Conservation (phyloP, 2,797 vertebrate genomes). For the Molothrus aeneus region DNA sequence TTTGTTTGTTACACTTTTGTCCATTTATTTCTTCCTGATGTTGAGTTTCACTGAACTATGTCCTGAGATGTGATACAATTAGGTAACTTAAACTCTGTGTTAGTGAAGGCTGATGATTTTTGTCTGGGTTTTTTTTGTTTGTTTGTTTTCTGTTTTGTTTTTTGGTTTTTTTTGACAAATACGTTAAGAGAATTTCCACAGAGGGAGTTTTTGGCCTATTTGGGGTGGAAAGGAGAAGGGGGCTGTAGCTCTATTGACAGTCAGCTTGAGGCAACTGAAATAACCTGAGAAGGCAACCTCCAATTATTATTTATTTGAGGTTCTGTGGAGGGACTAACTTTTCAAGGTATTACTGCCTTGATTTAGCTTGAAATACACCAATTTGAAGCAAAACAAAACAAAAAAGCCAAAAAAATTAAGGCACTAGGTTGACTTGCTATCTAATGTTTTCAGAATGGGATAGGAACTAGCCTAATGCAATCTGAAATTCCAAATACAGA, state of each 20-base stretch:
- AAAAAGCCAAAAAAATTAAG: not conserved
- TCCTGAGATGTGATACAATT: not conserved
- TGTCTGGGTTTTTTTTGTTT: no score
- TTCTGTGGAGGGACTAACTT: not conserved
- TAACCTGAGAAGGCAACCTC: not conserved
- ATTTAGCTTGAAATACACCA: not conserved
- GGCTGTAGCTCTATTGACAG: not conserved
- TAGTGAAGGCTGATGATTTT: not conserved
- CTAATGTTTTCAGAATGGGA: not conserved
- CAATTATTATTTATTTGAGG: not conserved
- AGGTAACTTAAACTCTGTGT: not conserved
- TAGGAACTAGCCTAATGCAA: not conserved
- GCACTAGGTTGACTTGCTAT: not conserved
- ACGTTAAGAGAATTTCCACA: not conserved
- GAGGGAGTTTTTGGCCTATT: not conserved
- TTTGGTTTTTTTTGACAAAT: not conserved
- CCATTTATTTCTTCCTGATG: not conserved
- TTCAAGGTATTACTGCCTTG: not conserved
- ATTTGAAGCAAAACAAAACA: not conserved
- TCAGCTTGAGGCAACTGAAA: not conserved
- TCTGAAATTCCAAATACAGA: not conserved
- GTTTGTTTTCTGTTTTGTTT: not conserved
- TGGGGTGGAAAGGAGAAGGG: accelerated
- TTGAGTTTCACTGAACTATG: not conserved
- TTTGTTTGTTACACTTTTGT: not conserved